Conservation (phyloP, 2,113 vertebrate genomes). For the Chionodraco myersi region DNA sequence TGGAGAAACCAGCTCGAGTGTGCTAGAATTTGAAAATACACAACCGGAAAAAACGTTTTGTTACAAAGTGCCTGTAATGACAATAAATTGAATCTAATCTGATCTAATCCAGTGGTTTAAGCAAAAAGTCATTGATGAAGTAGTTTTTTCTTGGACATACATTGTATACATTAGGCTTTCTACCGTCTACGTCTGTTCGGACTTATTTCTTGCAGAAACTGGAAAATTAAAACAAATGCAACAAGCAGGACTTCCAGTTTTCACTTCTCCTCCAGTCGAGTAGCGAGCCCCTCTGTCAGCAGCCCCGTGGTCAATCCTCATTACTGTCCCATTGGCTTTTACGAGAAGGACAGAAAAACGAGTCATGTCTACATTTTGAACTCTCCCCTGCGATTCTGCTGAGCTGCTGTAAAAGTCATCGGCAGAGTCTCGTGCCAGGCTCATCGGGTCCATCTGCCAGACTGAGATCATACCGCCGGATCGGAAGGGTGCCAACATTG, state of each 20-base stretch:
- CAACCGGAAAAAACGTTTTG: too few species aligned
- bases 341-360: background rate
- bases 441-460: slow-evolving; percentile 69
- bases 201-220: too few species aligned
- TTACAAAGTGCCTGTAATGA: too few species aligned
- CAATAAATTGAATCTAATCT: too few species aligned
- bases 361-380: slow-evolving; percentile 23
- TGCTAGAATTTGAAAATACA: too few species aligned
- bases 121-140: background rate
- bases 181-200: too few species aligned
- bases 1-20: too few species aligned
- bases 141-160: too few species aligned
- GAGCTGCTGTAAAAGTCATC: slow-evolving; percentile 49
- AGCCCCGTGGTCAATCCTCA: background rate
- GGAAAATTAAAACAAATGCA: background rate
- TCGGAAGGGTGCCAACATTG: slow-evolving; percentile 40
- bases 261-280: background rate
- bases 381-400: slow-evolving; percentile 23
- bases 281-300: background rate
- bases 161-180: too few species aligned
- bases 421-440: slow-evolving; percentile 38
- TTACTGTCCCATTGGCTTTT: background rate
- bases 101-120: background rate
- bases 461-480: slow-evolving; percentile 50
- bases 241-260: background rate